Base-by-base conservation (phyloP, 2,888 invertebrate species). In the Caenorhabditis uteleia region DNA sequence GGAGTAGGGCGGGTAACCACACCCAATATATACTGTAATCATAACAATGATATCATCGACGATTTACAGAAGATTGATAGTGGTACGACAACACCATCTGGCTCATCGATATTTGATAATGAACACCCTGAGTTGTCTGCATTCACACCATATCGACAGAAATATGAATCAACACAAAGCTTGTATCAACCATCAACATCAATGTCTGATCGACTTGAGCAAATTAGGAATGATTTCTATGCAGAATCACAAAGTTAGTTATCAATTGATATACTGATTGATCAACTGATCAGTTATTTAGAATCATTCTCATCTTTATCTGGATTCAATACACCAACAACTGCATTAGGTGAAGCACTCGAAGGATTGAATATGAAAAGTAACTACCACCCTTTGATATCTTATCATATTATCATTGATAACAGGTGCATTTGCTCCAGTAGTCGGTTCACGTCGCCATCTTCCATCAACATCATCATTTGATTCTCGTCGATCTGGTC, bases 281-380 rank as follows among this genome's bases (percentile, higher is more conserved):
- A 26, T 26, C 34, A 38, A 29, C 10, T 43, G 21, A 23, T 8
- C 20, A 8, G 20, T 36, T 27, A 36, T 65, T 27, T 50, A 68
- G 70, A 61, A 34, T 38, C 59, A 7, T 45, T 71, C n/a, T 38
- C 60, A 14, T 60, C 68, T n/a, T 47, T 64, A 18, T 67, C 70
- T 36, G 75, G 75, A 8, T 73, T 73, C 59, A 71, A 72, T 50
- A 75, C 75, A 21, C 75, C 75, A 16, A 72, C 74, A 0, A 74
- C 75, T 5, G 70, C 71, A 0, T 56, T 75, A 1, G 75, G 75
- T 21, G 70, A 61, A 8, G 75, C 71, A 0, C 57, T 75, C 20
- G 59, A 72, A 26, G 71, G 66, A 45, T 34, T 75, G 44, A 57
- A 64, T 21, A 61, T 75, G 59, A 71, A 68, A 44, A 71, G 72